Evolutionary conservation across 1,140 invertebrate species (phyloP).

Genomic region (Drosophila triauraria): DNA sequence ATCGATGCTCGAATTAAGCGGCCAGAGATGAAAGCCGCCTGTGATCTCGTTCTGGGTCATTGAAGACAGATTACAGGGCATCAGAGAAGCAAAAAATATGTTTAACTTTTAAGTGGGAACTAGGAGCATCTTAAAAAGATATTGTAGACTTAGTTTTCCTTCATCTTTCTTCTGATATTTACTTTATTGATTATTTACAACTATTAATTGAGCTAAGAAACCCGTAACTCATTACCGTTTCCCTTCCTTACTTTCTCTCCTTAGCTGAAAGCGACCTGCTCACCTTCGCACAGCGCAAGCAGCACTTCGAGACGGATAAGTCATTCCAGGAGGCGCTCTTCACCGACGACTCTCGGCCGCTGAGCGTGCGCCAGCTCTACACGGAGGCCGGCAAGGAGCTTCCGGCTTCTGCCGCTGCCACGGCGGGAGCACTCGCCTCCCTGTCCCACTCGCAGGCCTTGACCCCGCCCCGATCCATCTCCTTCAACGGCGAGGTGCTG

Average conservation of each 20-base stretch:
- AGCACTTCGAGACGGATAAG: conserved; percentile 90
- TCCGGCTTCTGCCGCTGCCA: conserved; percentile 52
- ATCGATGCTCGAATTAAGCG: conserved; percentile 23
- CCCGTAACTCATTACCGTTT: neutral
- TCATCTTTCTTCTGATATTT: neutral
- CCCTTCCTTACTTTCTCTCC: conserved; percentile 83
- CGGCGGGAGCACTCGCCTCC: conserved; percentile 47
- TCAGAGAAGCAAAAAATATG: neutral
- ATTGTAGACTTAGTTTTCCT: neutral
- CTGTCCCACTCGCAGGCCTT: conserved; percentile 67
- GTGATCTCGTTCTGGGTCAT: conserved; percentile 28
- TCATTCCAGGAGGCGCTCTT: conserved; percentile 89
- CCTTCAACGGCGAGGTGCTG: conserved; percentile 67
- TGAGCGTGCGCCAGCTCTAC: conserved; percentile 89
- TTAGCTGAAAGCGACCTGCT: conserved; percentile 94
- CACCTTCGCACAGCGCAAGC: conserved; percentile 90
- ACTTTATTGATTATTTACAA: neutral
- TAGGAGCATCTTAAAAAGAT: neutral
- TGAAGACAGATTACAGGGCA: conserved; percentile 7
- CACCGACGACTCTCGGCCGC: conserved; percentile 87
- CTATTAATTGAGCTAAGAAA: neutral
- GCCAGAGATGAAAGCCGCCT: conserved; percentile 33
- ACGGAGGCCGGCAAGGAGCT: conserved; percentile 88
- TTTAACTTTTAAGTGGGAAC: neutral
- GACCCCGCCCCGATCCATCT: conserved; percentile 63